These are phyloP conservation scores for Dasyurus viverrinus DNA, from an alignment of 2,113 vertebrate genomes.

Conservation along the genomic window DNA sequence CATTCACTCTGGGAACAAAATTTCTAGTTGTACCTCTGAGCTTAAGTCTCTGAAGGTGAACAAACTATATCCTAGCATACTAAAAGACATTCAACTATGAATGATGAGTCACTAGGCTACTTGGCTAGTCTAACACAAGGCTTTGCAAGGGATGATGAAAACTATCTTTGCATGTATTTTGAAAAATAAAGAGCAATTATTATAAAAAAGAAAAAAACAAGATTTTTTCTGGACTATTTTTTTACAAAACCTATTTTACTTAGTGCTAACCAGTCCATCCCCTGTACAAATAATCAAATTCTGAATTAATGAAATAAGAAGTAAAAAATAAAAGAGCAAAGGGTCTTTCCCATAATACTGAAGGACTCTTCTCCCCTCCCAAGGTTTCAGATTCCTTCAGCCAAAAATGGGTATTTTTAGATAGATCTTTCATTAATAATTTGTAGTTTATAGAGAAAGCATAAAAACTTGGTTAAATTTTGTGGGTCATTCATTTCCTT, in stretches of 20 bases:
- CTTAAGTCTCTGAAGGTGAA: background rate
- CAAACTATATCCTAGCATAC: background rate
- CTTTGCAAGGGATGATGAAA: no score
- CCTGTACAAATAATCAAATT: background rate
- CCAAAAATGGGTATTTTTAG: background rate
- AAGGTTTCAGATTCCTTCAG: background rate
- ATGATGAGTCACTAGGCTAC: background rate
- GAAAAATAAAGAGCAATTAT: no score
- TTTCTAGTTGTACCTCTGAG: background rate
- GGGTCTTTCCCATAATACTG: background rate
- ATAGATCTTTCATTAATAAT: background rate
- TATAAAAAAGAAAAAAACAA: no score
- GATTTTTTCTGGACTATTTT: background rate
- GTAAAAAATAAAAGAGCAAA: background rate
- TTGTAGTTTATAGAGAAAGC: background rate
- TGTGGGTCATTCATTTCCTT: background rate
- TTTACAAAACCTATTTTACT: background rate
- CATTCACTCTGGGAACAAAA: background rate
- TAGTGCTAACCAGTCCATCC: background rate
- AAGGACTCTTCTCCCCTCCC: background rate
- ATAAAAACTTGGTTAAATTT: background rate
- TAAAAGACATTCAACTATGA: background rate
- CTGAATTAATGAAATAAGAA: background rate
- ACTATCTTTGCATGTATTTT: no score
- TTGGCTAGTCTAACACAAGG: background rate